Evolutionary conservation across 2,113 vertebrate species (phyloP).

Genomic region (Coturnix japonica): DNA sequence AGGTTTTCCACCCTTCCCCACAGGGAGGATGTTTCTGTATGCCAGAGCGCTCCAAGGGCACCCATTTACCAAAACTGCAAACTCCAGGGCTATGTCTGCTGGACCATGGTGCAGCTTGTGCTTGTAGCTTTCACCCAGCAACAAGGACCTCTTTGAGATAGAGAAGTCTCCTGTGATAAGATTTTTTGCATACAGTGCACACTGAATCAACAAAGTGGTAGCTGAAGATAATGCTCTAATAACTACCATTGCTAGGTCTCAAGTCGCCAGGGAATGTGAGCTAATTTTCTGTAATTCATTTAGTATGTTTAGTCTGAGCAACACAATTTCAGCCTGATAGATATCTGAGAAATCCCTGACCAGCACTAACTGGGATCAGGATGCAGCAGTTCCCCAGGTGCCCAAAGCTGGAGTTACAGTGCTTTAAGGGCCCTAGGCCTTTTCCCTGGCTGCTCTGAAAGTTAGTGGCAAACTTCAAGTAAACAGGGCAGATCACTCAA

Average conservation of each 20-base stretch:
- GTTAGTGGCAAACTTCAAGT: not conserved
- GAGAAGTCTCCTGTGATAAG: not conserved
- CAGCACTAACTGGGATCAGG: constrained; percentile 18
- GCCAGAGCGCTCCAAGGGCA: not conserved
- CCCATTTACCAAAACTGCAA: not conserved
- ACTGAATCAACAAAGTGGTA: not conserved
- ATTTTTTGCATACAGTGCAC: not conserved
- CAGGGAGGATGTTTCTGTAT: not conserved
- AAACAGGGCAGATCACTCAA: not conserved
- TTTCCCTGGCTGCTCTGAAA: not conserved
- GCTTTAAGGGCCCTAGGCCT: not conserved
- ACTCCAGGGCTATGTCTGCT: not conserved
- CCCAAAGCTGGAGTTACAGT: accelerated
- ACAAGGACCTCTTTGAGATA: not conserved
- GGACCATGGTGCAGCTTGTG: not conserved
- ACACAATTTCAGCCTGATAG: constrained; percentile 26
- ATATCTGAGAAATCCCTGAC: not conserved
- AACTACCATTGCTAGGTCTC: constrained; percentile 2
- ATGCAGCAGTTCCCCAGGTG: not conserved
- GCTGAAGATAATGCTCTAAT: not conserved
- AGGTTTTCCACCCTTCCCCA: not conserved
- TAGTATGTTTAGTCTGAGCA: constrained; percentile 66
- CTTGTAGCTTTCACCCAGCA: not conserved
- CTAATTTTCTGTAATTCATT: constrained; percentile 64
- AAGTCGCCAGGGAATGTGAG: not conserved